Base-by-base conservation (phyloP, 1,140 invertebrate species). In the Leptinotarsa lineolata region DNA sequence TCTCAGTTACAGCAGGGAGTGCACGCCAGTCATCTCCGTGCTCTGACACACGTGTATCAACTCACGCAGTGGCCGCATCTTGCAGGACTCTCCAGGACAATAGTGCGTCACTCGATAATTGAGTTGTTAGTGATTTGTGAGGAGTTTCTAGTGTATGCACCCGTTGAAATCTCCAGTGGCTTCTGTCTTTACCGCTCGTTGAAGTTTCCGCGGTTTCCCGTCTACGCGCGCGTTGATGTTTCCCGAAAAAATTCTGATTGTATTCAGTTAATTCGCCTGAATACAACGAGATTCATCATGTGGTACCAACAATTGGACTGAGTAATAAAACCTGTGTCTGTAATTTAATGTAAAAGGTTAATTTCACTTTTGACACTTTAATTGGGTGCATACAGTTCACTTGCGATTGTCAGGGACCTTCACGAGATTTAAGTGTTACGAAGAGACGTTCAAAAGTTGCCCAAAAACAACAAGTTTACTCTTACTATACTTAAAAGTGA, bases 1-100 rank as follows among this genome's bases (percentile, higher is more conserved):
- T 75, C 71, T 75, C 73, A 72, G 72, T 71, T 75, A 72, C 77
- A 76, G 78, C 44, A 64, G 72, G 70, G 78, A 71, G 69, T 59
- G 69, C 69, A 71, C 69, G 69, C 22, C 68, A 70, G 68, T 70
- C 22, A 70, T 70, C 68, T 48, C 39, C 59, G 65, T 72, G 70
- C 64, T 77, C 72, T 64, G 58, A 71, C 66, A 69, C 75, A 74
- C 72, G 75, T 74, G 75, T 72, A 68, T 69, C 68, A 64, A 44
- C 20, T 63, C 61, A 63, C 48, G 48, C 48, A 15, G 48, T 18
- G n/a, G 48, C 4, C 15, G 48, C 48, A 54, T 54, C 48, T 54
- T 5, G 48, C 48, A 54, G 48, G 48, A 54, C 16, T 54, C 48
- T 18, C 13, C 61, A 63, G 61, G 61, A 63, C 24, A 63, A 63